Conservation (phyloP, 2,113 vertebrate genomes). For the Oreochromis niloticus region DNA sequence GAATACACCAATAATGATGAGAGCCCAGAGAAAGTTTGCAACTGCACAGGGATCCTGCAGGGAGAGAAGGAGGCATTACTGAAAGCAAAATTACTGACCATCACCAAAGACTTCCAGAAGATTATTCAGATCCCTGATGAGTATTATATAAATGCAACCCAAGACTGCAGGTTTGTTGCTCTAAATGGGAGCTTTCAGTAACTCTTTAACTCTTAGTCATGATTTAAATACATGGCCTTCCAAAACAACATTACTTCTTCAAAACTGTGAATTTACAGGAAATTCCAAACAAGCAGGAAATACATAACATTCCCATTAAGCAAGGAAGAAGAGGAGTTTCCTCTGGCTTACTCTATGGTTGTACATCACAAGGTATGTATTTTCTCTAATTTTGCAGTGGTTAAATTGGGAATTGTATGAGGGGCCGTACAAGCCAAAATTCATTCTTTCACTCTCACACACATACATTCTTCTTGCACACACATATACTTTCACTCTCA, state of each 20-base stretch:
- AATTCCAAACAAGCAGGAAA: constrained; percentile 76
- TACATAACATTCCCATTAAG: constrained; percentile 81
- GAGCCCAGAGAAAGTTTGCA: constrained; percentile 58
- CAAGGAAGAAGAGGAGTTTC: constrained; percentile 81
- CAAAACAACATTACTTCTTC: background rate
- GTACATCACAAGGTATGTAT: constrained; percentile 79
- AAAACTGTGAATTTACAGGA: background rate
- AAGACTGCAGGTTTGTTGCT: constrained; percentile 61
- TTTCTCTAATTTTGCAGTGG: background rate
- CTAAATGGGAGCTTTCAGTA: background rate
- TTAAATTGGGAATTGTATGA: background rate
- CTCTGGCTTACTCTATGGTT: constrained; percentile 87
- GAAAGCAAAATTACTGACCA: constrained; percentile 69
- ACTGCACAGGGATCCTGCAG: constrained; percentile 78
- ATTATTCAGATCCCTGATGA: constrained; percentile 56
- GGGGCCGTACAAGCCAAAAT: too few relatives aligned
- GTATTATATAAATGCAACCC: constrained; percentile 78
- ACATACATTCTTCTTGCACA: rapidly evolving
- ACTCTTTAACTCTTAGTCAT: background rate
- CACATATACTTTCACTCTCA: too few relatives aligned
- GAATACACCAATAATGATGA: constrained; percentile 62
- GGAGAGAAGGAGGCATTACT: constrained; percentile 76
- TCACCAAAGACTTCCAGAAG: constrained; percentile 69
- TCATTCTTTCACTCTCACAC: too few relatives aligned
- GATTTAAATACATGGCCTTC: background rate